Percentiles rank a stretch among this genome's conserved stretches.
phyloP scores from a whole-genome alignment of 2,888 invertebrate species.

The Tolmerus cingulatus region DNA sequence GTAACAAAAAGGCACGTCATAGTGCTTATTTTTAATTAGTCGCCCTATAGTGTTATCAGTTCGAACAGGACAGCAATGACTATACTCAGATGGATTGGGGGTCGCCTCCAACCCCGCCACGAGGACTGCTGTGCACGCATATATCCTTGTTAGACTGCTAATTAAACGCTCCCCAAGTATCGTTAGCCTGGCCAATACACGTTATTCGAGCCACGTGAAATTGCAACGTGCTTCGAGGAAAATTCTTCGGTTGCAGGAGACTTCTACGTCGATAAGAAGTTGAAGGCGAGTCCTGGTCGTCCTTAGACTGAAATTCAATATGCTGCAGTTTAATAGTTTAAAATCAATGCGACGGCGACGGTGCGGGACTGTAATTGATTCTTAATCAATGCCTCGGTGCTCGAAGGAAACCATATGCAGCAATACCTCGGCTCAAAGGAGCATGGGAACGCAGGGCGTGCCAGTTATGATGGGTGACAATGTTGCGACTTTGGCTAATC shows the following conservation, averaged over 20 bases:
- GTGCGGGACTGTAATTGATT: conserved; percentile 43
- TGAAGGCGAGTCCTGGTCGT: neutral
- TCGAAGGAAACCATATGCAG: conserved; percentile 41
- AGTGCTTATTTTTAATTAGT: neutral
- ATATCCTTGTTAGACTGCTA: neutral
- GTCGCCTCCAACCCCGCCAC: neutral
- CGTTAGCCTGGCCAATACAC: neutral
- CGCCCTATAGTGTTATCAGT: neutral
- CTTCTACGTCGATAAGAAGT: neutral
- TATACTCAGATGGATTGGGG: neutral
- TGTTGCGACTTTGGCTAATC: neutral
- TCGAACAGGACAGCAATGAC: neutral
- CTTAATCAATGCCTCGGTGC: conserved; percentile 43
- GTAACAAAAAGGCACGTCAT: neutral
- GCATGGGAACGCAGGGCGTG: neutral
- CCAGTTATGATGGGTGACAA: neutral
- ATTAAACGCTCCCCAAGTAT: conserved; percentile 6
- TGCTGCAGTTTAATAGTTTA: neutral
- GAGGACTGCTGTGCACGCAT: neutral
- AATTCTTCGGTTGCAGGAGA: neutral
- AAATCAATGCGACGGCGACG: conserved; percentile 44
- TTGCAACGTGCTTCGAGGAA: neutral
- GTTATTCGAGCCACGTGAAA: conserved; percentile 29
- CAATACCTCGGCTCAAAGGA: neutral
- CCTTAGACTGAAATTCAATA: conserved; percentile 1